Evolutionary conservation across 2,888 invertebrate genomes (phyloP), one percentile per base, ranked within the genome.

Genomic region (Drosophila setosimentum): DNA sequence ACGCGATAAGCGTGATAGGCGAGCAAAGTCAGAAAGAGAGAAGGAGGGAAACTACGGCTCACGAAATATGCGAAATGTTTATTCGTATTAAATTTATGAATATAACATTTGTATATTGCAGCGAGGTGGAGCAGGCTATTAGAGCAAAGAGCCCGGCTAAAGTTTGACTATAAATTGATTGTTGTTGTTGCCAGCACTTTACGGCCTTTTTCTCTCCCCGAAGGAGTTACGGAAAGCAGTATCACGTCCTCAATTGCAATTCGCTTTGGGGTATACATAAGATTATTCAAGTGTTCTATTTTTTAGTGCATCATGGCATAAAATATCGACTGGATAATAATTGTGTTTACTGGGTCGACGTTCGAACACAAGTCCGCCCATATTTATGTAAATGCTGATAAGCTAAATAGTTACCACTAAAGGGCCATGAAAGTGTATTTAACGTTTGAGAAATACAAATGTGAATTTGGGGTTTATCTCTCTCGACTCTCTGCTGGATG

Each of bases 81-180:
- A 89, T 72, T 80, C 77, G 78, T 80, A 89, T 89, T 85, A 89
- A 86, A 86, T 86, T 86, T 86, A 89, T 86, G 86, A 86, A 89
- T 89, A 87, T 86, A 87, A 87, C 74, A 79, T 76, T 76, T 79
- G 79, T 59, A 68, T 73, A 84, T 78, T 78, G 80, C 61, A 50
- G 75, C 68, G 76, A 76, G 73, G 79, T 67, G 73, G 80, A 63
- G 63, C 55, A 64, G 67, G 40, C 75, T 60, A 60, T 48, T 49
- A 53, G 50, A n/a, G 71, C 62, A 62, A 50, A 53, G 24, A 45
- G 27, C 42, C 64, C 27, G 35, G 69, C 82, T 54, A 87, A 78
- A 89, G 73, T 89, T 87, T 80, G 70, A 76, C 82, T 80, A 89
- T 87, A 89, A 78, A 86, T 80, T 84, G 72, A 48, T 72, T 68